Percentiles rank a stretch among this genome's conserved stretches.
Conservation (phyloP, 2,113 vertebrate genomes). For the Scolopax mira region DNA sequence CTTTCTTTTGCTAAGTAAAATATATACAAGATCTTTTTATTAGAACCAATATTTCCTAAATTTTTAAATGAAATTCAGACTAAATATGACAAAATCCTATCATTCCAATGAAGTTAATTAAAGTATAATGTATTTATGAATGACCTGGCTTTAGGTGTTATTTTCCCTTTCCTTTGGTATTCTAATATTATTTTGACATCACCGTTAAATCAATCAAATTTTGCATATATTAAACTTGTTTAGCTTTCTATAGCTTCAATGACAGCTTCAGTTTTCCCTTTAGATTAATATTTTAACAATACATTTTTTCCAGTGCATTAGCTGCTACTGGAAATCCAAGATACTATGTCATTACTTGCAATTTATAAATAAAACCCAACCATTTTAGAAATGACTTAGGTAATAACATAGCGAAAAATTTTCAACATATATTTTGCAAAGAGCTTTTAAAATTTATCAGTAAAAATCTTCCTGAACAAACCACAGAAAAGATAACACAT, state of each 20-base stretch:
- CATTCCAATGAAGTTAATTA: background rate
- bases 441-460: background rate
- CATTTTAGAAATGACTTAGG: background rate
- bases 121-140: background rate
- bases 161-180: background rate
- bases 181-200: background rate
- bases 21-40: background rate
- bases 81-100: background rate
- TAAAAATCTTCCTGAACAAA: background rate
- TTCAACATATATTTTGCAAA: background rate
- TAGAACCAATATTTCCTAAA: background rate
- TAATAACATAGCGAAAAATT: background rate
- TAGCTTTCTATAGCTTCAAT: background rate
- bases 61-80: background rate
- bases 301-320: background rate
- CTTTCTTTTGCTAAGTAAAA: background rate
- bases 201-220: background rate
- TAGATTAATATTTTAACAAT: background rate
- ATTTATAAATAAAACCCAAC: background rate
- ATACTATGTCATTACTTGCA: background rate
- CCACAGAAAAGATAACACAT: background rate
- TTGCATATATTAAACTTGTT: background rate
- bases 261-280: background rate
- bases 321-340: background rate
- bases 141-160: background rate